Evolutionary conservation across 1,140 invertebrate species (phyloP).

Genomic region (Ylistrum balloti): DNA sequence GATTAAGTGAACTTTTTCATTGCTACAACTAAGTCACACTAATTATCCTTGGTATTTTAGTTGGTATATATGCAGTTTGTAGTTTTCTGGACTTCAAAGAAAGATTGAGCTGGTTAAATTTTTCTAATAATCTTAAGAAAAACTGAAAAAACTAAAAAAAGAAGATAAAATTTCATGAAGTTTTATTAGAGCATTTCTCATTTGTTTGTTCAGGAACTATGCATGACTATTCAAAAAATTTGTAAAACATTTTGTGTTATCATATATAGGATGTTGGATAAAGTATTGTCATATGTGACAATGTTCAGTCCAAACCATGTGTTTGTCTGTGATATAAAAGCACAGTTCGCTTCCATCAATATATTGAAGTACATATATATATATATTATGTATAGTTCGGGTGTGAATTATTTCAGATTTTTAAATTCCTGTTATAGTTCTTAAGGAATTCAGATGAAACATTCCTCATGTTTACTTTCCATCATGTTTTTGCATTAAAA

Average conservation of each 20-base stretch:
- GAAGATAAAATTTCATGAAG: too few species aligned
- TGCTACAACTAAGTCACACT: too few species aligned
- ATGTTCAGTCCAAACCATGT: neutral
- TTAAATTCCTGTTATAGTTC: neutral
- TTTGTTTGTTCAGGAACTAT: neutral
- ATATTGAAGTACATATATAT: neutral
- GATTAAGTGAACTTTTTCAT: too few species aligned
- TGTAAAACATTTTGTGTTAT: too few species aligned
- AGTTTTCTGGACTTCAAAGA: too few species aligned
- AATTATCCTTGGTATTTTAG: too few species aligned
- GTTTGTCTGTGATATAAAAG: neutral
- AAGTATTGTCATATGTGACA: neutral
- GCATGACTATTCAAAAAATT: neutral
- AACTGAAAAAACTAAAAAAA: too few species aligned
- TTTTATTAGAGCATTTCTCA: too few species aligned
- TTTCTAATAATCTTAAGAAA: too few species aligned
- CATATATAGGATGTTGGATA: too few species aligned
- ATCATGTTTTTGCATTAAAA: conserved; percentile 33
- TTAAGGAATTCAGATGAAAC: neutral
- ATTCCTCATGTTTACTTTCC: neutral
- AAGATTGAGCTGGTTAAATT: too few species aligned
- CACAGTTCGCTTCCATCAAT: conserved; percentile 8
- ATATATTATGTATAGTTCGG: conserved; percentile 19
- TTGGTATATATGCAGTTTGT: too few species aligned
- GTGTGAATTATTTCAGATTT: neutral